Evolutionary conservation across 2,113 vertebrate species (phyloP), one percentile per base, ranked within the genome.

Genomic region (Bungarus multicinctus): DNA sequence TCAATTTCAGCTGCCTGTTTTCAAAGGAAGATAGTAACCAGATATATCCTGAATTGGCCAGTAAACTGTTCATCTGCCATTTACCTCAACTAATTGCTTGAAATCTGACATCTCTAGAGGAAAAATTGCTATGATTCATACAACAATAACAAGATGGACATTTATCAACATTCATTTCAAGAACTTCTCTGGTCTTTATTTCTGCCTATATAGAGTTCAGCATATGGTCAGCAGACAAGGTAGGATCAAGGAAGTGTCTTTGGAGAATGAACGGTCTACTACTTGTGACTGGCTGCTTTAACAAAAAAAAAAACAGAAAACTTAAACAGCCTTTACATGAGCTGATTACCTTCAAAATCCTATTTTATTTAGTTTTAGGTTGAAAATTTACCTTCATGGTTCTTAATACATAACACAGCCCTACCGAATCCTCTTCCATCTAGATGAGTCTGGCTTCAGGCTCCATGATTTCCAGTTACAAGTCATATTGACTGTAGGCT

Each of bases 171-270:
- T 6, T 4, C 30, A 2, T 92, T 95, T 92, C 39, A 81, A 54
- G 30, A 6, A 52, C 4, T 94, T 87, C 43, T 25, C 88, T 92
- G 93, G 54, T 87, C 20, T 91, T 92, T 94, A 52, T 89, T 23
- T 90, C 9, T 86, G 3, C 91, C 95, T 55, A 93, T 85, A 45
- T 92, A 54, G 87, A 89, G 81, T 85, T 95, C 55, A 87, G 8
- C 93, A 94, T 90, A 92, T 58, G 69, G 34, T 14, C 39, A 23
- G 11, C 23, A 89, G 93, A 52, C 58, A 23, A 39, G 11, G 55
- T 39, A 55, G 53, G 85, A 69, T 93, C 4, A 74, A 91, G 69
- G 55, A 89, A 92, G 81, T 88, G 45, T 53, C 89, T 30, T 74
- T 53, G 74, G 69, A 92, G 34, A 91, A 93, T 52, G 39, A 81